Conservation (phyloP, 1,140 invertebrate species). For the Drosophila aff. region DNA sequence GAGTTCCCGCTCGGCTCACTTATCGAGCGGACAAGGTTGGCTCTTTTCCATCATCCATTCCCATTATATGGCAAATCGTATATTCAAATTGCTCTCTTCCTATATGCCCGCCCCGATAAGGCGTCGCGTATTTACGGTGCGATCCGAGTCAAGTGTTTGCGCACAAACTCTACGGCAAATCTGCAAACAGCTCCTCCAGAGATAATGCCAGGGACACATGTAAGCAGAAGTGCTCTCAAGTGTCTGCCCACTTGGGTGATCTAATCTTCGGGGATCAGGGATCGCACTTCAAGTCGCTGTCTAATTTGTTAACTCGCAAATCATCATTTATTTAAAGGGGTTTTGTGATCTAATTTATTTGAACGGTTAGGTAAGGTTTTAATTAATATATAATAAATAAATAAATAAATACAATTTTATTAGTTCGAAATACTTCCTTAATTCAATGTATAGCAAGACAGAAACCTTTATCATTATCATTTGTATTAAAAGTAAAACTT, state of each 20-base stretch:
- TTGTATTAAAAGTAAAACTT: background rate
- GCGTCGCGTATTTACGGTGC: conserved; percentile 22
- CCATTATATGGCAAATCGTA: conserved; percentile 10
- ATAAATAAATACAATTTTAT: too few relatives aligned
- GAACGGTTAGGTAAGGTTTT: too few relatives aligned
- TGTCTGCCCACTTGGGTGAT: conserved; percentile 27
- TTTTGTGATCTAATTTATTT: background rate
- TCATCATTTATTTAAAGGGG: background rate
- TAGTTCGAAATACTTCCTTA: too few relatives aligned
- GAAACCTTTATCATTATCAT: background rate
- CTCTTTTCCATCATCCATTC: conserved; percentile 25
- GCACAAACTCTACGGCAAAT: conserved; percentile 24
- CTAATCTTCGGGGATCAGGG: conserved; percentile 22
- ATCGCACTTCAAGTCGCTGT: conserved; percentile 6
- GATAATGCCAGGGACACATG: conserved; percentile 42
- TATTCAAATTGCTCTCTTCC: conserved; percentile 55
- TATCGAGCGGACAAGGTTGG: conserved; percentile 60
- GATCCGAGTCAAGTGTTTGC: conserved; percentile 33
- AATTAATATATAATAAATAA: background rate
- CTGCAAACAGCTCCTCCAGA: conserved; percentile 28
- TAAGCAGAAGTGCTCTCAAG: background rate
- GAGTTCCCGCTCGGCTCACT: conserved; percentile 57
- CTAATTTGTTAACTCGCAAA: background rate
- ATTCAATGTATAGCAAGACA: too few relatives aligned
- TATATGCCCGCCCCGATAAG: conserved; percentile 39